Percentiles rank a stretch among this genome's conserved stretches.
Evolutionary conservation across 1,140 invertebrate genomes (phyloP).

Genomic region (Aphaenogaster floridana): DNA sequence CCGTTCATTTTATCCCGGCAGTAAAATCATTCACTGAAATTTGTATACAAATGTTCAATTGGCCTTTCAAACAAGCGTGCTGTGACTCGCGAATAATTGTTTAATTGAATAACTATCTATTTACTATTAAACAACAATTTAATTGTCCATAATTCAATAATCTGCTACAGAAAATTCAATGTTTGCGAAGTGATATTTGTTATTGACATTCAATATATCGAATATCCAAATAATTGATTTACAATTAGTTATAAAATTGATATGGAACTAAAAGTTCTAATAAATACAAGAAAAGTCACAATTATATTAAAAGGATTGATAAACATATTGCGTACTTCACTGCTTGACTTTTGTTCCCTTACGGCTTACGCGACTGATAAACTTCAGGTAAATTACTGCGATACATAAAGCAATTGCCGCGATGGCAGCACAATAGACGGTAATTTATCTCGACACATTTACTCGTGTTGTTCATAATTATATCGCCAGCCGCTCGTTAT

Average conservation of each 20-base stretch:
- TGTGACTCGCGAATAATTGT: conserved; percentile 18
- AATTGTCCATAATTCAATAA: conserved; percentile 28
- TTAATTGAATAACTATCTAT: conserved; percentile 19
- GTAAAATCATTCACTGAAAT: neutral
- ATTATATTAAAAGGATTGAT: neutral
- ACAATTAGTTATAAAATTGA: neutral
- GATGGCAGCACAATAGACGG: conserved; percentile 40
- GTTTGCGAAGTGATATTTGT: neutral
- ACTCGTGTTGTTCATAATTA: conserved; percentile 55
- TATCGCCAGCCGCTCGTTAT: conserved; percentile 37
- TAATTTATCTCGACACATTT: conserved; percentile 58
- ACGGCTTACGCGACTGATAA: conserved; percentile 35
- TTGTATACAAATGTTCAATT: neutral
- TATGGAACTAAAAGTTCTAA: neutral
- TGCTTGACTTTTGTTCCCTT: conserved; percentile 14
- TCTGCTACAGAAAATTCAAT: neutral
- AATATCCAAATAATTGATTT: conserved; percentile 11
- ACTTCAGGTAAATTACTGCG: conserved; percentile 41
- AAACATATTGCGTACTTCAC: neutral
- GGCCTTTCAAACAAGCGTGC: neutral
- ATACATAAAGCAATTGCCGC: conserved; percentile 53
- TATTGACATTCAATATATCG: neutral
- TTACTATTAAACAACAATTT: conserved; percentile 18
- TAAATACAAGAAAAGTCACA: neutral
- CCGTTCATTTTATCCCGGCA: neutral